Conservation (phyloP, 2,113 vertebrate species). For the Triplophysa dalaica region DNA sequence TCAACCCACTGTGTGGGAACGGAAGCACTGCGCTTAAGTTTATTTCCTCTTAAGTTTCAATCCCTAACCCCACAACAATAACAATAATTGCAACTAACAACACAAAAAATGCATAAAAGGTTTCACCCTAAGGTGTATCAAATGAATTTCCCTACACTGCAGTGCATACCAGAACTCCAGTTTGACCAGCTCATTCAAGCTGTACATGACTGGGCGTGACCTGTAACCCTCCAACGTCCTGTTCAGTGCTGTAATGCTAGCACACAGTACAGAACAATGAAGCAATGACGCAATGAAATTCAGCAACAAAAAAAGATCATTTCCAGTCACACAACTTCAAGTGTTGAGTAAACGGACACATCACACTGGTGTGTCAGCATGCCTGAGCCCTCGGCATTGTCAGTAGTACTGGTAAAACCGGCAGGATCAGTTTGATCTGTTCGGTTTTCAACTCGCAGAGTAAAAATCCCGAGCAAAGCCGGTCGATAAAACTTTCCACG, state of each 20-base stretch:
- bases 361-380: constrained; percentile 56
- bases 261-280: background rate
- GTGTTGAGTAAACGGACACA: background rate
- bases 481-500: constrained; percentile 63
- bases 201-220: background rate
- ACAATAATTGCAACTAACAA: background rate
- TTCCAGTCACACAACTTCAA: constrained; percentile 4
- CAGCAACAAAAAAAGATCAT: constrained; percentile 1
- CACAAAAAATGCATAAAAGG: background rate
- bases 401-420: constrained; percentile 54
- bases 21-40: too few species aligned
- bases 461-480: constrained; percentile 42
- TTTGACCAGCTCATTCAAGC: background rate
- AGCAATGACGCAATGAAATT: background rate
- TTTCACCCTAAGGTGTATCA: background rate
- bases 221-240: background rate
- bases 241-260: background rate
- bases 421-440: constrained; percentile 58
- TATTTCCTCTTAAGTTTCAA: background rate
- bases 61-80: too few species aligned
- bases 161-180: background rate
- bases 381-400: constrained; percentile 32
- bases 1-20: too few species aligned
- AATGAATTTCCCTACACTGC: background rate
- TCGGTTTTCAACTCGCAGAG: constrained; percentile 36